Percentiles rank a stretch among this genome's conserved stretches.
These are phyloP conservation scores for Caenorhabditis becei DNA, from an alignment of 2,888 invertebrate species.

Conservation along the genomic window DNA sequence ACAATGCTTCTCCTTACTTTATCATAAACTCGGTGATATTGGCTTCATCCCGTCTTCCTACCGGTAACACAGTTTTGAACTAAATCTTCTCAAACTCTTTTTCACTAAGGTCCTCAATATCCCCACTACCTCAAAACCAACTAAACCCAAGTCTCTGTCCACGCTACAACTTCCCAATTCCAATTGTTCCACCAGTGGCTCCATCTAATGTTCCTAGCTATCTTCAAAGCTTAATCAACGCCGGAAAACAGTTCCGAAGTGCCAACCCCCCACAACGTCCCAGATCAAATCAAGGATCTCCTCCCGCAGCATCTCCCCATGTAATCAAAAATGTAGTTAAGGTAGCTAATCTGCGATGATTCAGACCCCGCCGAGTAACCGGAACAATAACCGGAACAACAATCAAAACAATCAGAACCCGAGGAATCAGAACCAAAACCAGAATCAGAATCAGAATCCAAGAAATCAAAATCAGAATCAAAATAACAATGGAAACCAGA, in stretches of 20 bases:
- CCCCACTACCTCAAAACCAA: conserved; percentile 33
- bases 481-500: conserved; percentile 34
- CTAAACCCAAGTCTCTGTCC: conserved; percentile 42
- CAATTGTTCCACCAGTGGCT: conserved; percentile 24
- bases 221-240: conserved; percentile 36
- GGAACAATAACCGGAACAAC: conserved; percentile 31
- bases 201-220: conserved; percentile 25
- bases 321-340: not conserved
- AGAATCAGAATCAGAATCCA: conserved; percentile 20
- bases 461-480: conserved; percentile 18
- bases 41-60: conserved; percentile 66
- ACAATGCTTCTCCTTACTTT: conserved; percentile 75
- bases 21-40: conserved; percentile 72
- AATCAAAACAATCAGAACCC: conserved; percentile 16
- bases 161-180: conserved; percentile 44
- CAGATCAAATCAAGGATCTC: conserved; percentile 42
- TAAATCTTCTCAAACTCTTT: too few relatives aligned
- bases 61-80: conserved; percentile 43
- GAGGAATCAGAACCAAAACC: conserved; percentile 7
- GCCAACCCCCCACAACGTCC: conserved; percentile 22
- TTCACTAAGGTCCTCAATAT: conserved; percentile 53
- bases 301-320: conserved; percentile 43
- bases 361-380: conserved; percentile 32
- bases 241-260: conserved; percentile 38
- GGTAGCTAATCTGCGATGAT: too few relatives aligned